Percentiles rank a stretch among this genome's conserved stretches.
phyloP scores from a whole-genome alignment of 2,113 vertebrate species.

The Gyps fulvus region DNA sequence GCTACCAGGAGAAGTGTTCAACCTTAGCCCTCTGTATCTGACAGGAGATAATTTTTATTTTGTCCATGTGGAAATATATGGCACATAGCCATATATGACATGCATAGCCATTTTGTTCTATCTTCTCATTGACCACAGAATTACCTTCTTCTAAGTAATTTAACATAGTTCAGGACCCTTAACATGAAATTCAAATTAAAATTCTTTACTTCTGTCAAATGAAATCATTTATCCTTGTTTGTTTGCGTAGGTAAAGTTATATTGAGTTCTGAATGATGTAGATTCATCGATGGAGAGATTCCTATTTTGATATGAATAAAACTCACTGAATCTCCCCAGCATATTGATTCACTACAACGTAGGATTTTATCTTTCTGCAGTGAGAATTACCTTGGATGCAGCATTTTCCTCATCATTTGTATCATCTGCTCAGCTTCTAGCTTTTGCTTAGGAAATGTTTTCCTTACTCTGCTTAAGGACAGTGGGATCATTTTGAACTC shows the following conservation, averaged over 20 bases:
- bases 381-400: neutral
- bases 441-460: neutral
- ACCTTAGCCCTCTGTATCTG: too few species aligned
- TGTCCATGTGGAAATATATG: neutral
- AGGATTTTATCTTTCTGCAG: neutral
- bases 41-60: neutral
- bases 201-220: neutral
- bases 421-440: neutral
- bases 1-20: too few species aligned
- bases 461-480: neutral
- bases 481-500: neutral
- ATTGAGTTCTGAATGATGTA: neutral
- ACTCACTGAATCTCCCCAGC: neutral
- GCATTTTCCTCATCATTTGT: neutral
- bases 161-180: neutral
- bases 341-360: neutral
- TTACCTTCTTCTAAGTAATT: neutral
- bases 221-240: neutral
- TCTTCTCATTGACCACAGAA: neutral
- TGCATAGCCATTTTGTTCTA: neutral
- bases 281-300: neutral
- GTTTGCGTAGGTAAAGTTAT: neutral
- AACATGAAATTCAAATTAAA: neutral
- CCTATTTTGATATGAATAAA: neutral
- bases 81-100: neutral